These are phyloP conservation scores for Bombus haemorrhoidalis DNA, from an alignment of 1,140 invertebrate species.

Conservation along the genomic window DNA sequence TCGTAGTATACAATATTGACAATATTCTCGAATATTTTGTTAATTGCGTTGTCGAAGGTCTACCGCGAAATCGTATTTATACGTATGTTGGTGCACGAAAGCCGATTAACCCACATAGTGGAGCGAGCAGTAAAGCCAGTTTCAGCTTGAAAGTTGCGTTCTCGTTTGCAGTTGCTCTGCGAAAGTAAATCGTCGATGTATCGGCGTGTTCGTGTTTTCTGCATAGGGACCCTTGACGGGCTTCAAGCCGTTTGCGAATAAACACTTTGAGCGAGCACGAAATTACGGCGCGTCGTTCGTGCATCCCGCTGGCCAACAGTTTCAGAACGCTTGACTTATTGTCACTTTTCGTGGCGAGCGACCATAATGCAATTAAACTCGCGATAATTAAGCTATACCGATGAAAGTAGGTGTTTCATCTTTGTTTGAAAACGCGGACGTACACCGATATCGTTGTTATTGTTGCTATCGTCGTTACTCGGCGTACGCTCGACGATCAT, in stretches of 20 bases:
- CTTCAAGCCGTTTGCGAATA: neutral
- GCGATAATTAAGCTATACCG: neutral
- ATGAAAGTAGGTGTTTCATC: neutral
- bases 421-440: neutral
- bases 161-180: slow-evolving; percentile 7
- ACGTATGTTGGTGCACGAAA: neutral
- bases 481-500: no score
- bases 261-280: slow-evolving; percentile 1
- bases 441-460: neutral
- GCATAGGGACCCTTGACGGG: neutral
- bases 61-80: neutral
- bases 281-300: neutral
- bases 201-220: neutral
- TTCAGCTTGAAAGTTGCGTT: slow-evolving; percentile 9
- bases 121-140: neutral
- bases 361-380: neutral
- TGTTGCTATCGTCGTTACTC: neutral
- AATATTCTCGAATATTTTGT: neutral
- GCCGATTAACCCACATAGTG: neutral
- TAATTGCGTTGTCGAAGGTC: neutral
- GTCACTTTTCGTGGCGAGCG: neutral
- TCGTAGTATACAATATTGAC: neutral
- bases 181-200: slow-evolving; percentile 3
- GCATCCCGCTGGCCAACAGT: neutral
- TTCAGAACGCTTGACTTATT: neutral